These are phyloP conservation scores for Danio tinwini DNA, from an alignment of 2,797 vertebrate species.

Conservation along the genomic window DNA sequence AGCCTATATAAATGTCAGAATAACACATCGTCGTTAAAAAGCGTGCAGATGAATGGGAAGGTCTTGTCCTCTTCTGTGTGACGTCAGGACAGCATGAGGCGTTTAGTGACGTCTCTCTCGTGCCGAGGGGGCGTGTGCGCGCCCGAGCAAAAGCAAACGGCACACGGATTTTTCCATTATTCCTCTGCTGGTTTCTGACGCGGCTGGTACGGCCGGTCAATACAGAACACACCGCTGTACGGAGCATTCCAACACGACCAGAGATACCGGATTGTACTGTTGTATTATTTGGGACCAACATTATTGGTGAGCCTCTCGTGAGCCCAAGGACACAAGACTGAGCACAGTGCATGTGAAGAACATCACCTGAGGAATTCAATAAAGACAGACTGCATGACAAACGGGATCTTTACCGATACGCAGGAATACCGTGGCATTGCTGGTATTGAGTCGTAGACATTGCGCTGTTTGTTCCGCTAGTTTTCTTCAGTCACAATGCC, in stretches of 20 bases:
- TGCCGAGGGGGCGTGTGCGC: slow-evolving; percentile 58
- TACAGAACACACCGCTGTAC: not conserved
- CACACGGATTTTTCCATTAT: slow-evolving; percentile 47
- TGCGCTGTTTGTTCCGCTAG: not conserved
- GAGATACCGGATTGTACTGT: no score
- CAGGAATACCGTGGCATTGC: not conserved
- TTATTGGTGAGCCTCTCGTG: not conserved
- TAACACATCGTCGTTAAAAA: slow-evolving; percentile 8
- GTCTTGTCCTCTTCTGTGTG: slow-evolving; percentile 54
- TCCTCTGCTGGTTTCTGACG: slow-evolving; percentile 2
- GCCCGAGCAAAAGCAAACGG: slow-evolving; percentile 58
- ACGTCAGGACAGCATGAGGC: slow-evolving; percentile 51
- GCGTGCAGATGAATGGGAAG: slow-evolving; percentile 40
- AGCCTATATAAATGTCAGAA: not conserved
- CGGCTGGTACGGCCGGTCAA: not conserved
- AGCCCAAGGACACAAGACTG: slow-evolving; percentile 25
- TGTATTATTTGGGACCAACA: no score
- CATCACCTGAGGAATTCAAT: slow-evolving; percentile 24
- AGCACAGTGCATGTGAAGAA: not conserved
- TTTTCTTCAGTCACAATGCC: slow-evolving; percentile 59
- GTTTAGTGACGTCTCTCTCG: slow-evolving; percentile 55
- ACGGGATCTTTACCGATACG: slow-evolving; percentile 6
- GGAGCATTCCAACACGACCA: not conserved
- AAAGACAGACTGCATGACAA: not conserved
- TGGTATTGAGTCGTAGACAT: not conserved